These are phyloP conservation scores for Lathamus discolor DNA, from an alignment of 2,113 vertebrate genomes.

Conservation along the genomic window DNA sequence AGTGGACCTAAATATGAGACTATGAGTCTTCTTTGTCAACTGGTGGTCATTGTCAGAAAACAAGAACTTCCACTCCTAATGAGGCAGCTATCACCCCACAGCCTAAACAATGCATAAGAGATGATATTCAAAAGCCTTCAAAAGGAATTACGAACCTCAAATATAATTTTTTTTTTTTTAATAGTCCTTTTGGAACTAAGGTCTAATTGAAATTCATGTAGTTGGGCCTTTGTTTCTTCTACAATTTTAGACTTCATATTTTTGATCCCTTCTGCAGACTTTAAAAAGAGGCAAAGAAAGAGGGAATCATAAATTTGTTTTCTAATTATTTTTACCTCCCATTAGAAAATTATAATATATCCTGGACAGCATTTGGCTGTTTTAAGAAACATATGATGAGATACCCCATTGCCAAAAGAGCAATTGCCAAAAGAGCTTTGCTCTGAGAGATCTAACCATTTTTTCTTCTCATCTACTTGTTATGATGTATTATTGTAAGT, in stretches of 20 bases:
- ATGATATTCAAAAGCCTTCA: background rate
- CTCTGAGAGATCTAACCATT: background rate
- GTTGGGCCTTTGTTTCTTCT: background rate
- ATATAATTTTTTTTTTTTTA: background rate
- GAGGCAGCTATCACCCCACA: background rate
- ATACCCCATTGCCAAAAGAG: background rate
- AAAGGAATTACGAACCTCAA: background rate
- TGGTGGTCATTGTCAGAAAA: background rate
- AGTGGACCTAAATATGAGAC: background rate
- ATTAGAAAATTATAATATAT: background rate
- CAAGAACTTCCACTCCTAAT: background rate
- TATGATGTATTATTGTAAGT: background rate
- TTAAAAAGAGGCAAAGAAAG: background rate
- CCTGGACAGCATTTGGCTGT: background rate
- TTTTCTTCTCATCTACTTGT: constrained; percentile 13
- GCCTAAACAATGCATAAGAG: background rate
- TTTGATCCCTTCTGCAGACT: background rate
- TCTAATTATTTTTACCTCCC: background rate
- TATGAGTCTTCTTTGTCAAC: background rate
- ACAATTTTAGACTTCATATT: background rate
- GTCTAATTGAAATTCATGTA: background rate
- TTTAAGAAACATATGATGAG: background rate
- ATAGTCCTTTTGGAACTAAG: background rate
- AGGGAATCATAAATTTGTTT: background rate
- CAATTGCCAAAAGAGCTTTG: no score